Percentiles rank a stretch among this genome's conserved stretches.
phyloP scores from a whole-genome alignment of 2,113 vertebrate species.

The Amblyopsis rosae region DNA sequence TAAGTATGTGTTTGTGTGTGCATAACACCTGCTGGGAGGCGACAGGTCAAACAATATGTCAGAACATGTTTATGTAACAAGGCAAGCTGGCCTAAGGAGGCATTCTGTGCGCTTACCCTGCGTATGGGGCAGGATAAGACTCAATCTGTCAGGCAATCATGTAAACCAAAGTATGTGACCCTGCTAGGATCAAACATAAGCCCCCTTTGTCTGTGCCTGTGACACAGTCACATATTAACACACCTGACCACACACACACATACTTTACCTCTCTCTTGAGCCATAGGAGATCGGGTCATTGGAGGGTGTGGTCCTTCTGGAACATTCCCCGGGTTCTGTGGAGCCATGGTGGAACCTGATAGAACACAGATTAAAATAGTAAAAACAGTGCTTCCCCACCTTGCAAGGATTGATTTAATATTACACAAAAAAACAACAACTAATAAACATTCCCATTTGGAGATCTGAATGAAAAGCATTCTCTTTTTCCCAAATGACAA shows the following conservation, averaged over 20 bases:
- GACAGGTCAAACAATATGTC: no score
- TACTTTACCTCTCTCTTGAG: conserved; percentile 89
- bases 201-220: no score
- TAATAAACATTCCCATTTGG: conserved; percentile 23
- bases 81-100: no score
- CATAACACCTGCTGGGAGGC: no score
- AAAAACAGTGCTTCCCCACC: neutral
- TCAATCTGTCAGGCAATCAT: no score
- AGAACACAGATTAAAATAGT: conserved; percentile 18
- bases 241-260: neutral
- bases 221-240: neutral
- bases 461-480: conserved; percentile 1
- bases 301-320: conserved; percentile 87
- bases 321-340: conserved; percentile 87
- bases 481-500: neutral
- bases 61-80: no score
- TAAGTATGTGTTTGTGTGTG: no score
- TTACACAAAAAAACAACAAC: neutral
- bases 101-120: no score
- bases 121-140: no score
- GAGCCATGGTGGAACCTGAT: conserved; percentile 86
- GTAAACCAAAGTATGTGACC: no score
- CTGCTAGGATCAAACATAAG: no score
- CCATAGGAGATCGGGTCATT: conserved; percentile 90
- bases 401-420: conserved; percentile 3